Conservation (phyloP, 1,140 invertebrate species). For the Aphaenogaster floridana region DNA sequence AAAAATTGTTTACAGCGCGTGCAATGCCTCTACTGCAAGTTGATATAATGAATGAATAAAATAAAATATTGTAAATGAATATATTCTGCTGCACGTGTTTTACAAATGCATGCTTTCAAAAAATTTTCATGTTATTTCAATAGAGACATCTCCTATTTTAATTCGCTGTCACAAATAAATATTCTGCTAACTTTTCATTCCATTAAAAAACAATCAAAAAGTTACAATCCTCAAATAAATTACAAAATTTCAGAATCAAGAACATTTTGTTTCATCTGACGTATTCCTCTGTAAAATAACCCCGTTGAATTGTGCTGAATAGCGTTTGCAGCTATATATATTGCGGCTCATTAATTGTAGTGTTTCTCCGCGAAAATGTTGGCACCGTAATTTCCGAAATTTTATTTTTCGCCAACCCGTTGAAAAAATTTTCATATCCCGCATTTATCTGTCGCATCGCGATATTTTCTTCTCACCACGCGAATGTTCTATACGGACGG, state of each 20-base stretch:
- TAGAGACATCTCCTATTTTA: neutral
- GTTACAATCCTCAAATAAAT: neutral
- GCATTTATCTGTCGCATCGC: neutral
- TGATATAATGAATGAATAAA: neutral
- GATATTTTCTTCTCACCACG: conserved; percentile 22
- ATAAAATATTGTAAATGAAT: conserved; percentile 27
- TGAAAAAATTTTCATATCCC: neutral
- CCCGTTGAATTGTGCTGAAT: neutral
- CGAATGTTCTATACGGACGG: neutral
- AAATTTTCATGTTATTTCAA: neutral
- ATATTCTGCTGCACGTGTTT: conserved; percentile 15
- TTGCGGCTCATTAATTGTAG: neutral
- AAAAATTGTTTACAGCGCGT: neutral
- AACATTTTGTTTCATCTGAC: neutral
- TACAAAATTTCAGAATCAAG: neutral
- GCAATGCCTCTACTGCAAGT: neutral
- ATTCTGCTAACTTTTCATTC: neutral
- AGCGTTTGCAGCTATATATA: neutral
- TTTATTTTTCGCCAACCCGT: conserved; percentile 12
- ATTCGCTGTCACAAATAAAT: neutral
- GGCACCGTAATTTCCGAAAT: conserved; percentile 16
- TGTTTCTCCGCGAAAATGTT: neutral
- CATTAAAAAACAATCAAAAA: neutral
- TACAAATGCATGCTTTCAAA: neutral
- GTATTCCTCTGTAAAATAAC: neutral